Conservation (phyloP, 2,888 invertebrate species). For the Aplocera efformata region DNA sequence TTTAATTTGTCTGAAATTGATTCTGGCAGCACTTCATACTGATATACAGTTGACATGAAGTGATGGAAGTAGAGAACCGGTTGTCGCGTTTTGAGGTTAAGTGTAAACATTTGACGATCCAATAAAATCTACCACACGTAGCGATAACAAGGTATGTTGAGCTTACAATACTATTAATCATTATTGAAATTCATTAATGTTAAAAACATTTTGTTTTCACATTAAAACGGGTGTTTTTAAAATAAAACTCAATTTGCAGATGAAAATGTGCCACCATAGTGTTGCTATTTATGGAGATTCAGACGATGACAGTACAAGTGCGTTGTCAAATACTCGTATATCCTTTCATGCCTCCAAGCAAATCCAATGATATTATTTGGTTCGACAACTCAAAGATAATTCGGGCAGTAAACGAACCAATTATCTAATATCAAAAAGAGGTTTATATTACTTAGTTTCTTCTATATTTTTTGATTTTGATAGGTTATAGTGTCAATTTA, state of each 20-base stretch:
- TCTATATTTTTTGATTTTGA: no score
- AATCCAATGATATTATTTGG: slow-evolving; percentile 11
- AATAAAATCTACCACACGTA: slow-evolving; percentile 5
- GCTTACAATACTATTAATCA: slow-evolving; percentile 3
- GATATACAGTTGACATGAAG: no score
- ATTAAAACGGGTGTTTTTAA: slow-evolving; percentile 6
- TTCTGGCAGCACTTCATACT: slow-evolving; percentile 4
- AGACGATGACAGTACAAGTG: slow-evolving; percentile 14
- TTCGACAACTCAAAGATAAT: slow-evolving; percentile 10
- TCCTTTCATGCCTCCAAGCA: slow-evolving; percentile 8
- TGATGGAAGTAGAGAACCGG: slow-evolving; percentile 10
- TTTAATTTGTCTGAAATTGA: slow-evolving; percentile 1
- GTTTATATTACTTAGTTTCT: no score
- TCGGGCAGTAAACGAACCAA: slow-evolving; percentile 5
- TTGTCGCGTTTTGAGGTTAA: slow-evolving; percentile 8
- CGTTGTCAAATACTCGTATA: slow-evolving; percentile 13
- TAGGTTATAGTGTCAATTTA: no score
- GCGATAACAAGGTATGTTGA: slow-evolving; percentile 12
- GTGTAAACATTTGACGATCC: slow-evolving; percentile 9
- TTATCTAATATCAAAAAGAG: slow-evolving; percentile 5
- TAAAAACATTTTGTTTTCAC: slow-evolving; percentile 11
- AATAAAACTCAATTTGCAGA: slow-evolving; percentile 14
- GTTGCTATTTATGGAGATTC: slow-evolving; percentile 9
- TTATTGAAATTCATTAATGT: slow-evolving; percentile 9
- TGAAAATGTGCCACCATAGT: slow-evolving; percentile 17